Percentiles rank a stretch among this genome's conserved stretches.
phyloP scores from a whole-genome alignment of 1,140 invertebrate genomes.

The Apis laboriosa region DNA sequence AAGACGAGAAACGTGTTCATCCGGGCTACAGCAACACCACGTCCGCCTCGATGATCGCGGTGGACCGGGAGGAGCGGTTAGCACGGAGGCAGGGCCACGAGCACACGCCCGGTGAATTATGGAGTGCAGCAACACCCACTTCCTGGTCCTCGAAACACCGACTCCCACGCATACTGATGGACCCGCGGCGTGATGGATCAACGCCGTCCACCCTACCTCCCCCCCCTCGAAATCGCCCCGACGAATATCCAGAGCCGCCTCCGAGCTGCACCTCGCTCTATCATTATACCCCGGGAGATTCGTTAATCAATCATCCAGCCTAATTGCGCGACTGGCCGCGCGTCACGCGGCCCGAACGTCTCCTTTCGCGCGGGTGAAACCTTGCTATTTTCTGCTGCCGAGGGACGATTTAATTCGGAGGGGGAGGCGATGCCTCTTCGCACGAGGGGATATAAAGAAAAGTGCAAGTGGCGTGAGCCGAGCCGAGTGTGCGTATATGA shows the following conservation, averaged over 20 bases:
- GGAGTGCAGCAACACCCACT: slow-evolving; percentile 66
- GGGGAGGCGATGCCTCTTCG: no score
- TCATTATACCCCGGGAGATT: slow-evolving; percentile 62
- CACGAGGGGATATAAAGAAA: not conserved
- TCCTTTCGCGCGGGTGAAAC: slow-evolving; percentile 49
- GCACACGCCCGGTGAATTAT: slow-evolving; percentile 62
- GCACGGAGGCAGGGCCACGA: slow-evolving; percentile 34
- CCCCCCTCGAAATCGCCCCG: slow-evolving; percentile 8
- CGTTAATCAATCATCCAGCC: slow-evolving; percentile 63
- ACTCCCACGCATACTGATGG: slow-evolving; percentile 66
- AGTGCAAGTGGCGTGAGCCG: not conserved
- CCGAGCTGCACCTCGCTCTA: slow-evolving; percentile 38
- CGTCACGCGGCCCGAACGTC: slow-evolving; percentile 40
- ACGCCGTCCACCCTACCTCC: slow-evolving; percentile 25
- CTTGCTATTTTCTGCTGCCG: slow-evolving; percentile 27
- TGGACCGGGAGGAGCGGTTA: slow-evolving; percentile 1
- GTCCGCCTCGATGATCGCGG: slow-evolving; percentile 38
- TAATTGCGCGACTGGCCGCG: slow-evolving; percentile 50
- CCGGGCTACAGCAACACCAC: not conserved
- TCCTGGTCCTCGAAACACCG: slow-evolving; percentile 64
- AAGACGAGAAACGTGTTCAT: slow-evolving; percentile 62
- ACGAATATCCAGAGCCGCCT: slow-evolving; percentile 10
- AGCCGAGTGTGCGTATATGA: no score
- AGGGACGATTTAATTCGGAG: slow-evolving; percentile 24
- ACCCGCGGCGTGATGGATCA: slow-evolving; percentile 57